Conservation (phyloP, 1,140 invertebrate genomes). For the Ridgeia piscesae region DNA sequence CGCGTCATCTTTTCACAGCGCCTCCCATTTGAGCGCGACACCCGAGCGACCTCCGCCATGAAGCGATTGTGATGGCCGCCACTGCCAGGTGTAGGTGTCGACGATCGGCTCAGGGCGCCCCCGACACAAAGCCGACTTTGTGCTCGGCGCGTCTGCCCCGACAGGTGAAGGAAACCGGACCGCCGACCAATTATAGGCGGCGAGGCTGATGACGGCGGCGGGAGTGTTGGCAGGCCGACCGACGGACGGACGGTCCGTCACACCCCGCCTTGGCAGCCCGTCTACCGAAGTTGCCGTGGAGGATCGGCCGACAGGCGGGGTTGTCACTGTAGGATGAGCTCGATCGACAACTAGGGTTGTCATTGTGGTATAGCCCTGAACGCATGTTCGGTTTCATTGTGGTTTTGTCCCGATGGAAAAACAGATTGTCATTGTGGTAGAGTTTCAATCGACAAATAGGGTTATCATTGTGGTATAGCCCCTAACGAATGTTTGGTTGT, state of each 20-base stretch:
- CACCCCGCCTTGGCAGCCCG: not conserved
- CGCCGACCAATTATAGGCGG: not conserved
- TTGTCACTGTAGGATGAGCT: no score
- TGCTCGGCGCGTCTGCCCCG: not conserved
- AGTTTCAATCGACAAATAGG: no score
- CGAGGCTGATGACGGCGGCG: not conserved
- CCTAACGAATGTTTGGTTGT: no score
- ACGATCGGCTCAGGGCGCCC: not conserved
- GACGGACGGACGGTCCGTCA: not conserved
- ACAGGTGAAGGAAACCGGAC: not conserved
- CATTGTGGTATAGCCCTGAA: no score
- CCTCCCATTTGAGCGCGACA: not conserved
- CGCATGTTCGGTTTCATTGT: no score
- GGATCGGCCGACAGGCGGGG: no score
- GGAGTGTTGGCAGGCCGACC: not conserved
- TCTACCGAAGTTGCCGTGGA: no score
- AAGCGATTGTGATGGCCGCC: not conserved
- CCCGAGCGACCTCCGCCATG: not conserved
- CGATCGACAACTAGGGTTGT: no score
- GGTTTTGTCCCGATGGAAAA: no score
- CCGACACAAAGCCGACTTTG: slow-evolving; percentile 3
- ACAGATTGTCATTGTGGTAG: no score
- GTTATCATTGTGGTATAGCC: no score
- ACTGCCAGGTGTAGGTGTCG: not conserved
- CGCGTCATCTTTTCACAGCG: not conserved